Evolutionary conservation across 1,140 invertebrate genomes (phyloP).

Genomic region (Mercenaria mercenaria): DNA sequence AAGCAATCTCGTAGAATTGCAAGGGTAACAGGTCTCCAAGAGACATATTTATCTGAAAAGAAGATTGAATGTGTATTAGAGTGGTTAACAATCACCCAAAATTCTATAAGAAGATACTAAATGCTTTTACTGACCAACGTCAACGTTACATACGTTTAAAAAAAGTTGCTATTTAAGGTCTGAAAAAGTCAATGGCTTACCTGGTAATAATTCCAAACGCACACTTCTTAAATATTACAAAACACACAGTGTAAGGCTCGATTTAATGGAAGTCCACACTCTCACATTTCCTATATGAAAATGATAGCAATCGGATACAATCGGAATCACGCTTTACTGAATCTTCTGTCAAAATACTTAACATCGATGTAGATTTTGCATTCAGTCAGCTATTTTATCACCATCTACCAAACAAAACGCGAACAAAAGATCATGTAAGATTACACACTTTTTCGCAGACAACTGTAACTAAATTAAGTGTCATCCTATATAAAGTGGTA

Average conservation of each 20-base stretch:
- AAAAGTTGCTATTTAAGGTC: no score
- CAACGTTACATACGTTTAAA: no score
- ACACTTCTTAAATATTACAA: no score
- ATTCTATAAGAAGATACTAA: no score
- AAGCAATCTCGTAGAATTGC: slow-evolving; percentile 33
- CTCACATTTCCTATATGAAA: no score
- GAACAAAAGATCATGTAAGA: slow-evolving; percentile 9
- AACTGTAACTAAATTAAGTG: background rate
- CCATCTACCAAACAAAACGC: background rate
- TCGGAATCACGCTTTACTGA: slow-evolving; percentile 2
- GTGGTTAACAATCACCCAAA: no score
- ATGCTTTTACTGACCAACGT: no score
- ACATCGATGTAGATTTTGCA: background rate
- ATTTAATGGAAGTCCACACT: no score
- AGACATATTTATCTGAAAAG: slow-evolving; percentile 13
- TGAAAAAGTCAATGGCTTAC: no score
- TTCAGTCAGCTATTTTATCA: background rate
- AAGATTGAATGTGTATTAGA: no score
- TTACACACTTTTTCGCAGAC: background rate
- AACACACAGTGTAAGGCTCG: no score
- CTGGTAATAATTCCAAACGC: no score
- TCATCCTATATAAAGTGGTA: background rate
- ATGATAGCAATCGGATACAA: background rate
- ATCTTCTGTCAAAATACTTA: background rate
- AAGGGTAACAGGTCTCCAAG: slow-evolving; percentile 37